phyloP scores from a whole-genome alignment of 2,113 vertebrate genomes.

The Steatornis caripensis region DNA sequence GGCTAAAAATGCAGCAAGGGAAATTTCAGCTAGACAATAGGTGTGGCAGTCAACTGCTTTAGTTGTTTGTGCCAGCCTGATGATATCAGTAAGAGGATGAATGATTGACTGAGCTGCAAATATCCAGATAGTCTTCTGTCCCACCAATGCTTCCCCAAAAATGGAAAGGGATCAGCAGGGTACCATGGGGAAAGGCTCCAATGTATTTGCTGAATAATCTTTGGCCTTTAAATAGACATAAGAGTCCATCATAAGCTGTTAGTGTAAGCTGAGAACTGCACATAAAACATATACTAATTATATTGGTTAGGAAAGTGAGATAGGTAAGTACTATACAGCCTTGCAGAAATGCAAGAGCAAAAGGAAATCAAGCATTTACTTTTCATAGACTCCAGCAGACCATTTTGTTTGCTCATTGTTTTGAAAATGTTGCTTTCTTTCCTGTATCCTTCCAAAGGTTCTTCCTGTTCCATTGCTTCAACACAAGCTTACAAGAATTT shows the following conservation, averaged over 20 bases:
- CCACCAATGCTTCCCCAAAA: not conserved
- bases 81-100: not conserved
- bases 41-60: not conserved
- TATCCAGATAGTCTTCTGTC: not conserved
- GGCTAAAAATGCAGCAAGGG: not conserved
- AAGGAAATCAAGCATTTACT: not conserved
- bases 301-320: not conserved
- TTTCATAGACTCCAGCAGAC: not conserved
- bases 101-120: not conserved
- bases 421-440: not conserved
- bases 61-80: not conserved
- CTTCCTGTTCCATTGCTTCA: not conserved
- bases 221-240: not conserved
- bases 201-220: not conserved
- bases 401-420: not conserved
- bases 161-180: not conserved
- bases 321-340: not conserved
- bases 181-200: not conserved
- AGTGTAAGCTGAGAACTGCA: not conserved
- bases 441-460: not conserved
- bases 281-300: accelerated
- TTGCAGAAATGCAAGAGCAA: not conserved
- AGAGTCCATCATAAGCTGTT: not conserved
- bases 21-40: not conserved
- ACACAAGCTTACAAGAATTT: not conserved